Evolutionary conservation across 2,797 vertebrate genomes (phyloP).

Genomic region (Rhinella marina): DNA sequence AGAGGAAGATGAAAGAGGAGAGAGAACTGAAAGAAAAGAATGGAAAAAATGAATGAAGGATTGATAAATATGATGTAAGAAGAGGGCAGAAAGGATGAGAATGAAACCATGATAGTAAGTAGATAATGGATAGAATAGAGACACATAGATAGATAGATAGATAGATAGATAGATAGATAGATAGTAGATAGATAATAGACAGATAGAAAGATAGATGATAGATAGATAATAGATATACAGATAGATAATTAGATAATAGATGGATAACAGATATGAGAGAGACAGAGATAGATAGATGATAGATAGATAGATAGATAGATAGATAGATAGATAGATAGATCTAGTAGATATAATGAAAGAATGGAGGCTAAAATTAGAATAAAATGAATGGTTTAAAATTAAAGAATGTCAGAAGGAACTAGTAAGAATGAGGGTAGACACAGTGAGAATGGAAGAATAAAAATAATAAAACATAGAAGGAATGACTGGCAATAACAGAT

Average conservation of each 20-base stretch:
- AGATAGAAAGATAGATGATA: neutral
- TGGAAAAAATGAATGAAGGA: neutral
- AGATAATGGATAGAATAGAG: too few species aligned
- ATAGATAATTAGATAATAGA: slow-evolving; percentile 9
- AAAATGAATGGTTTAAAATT: neutral
- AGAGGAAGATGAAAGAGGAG: neutral
- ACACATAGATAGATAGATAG: slow-evolving; percentile 7
- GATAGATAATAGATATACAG: neutral
- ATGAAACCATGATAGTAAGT: neutral
- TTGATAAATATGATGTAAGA: neutral
- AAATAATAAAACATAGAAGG: neutral
- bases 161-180: neutral
- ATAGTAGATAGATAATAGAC: neutral
- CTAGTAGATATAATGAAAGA: neutral
- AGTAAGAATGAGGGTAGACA: neutral
- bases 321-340: slow-evolving; percentile 11
- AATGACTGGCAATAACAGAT: neutral
- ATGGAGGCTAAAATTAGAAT: neutral
- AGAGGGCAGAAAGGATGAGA: neutral
- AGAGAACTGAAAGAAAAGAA: neutral
- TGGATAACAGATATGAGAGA: neutral
- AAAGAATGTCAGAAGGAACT: neutral
- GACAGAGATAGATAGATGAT: slow-evolving; percentile 1
- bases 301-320: slow-evolving; percentile 22
- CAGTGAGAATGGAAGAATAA: neutral